Evolutionary conservation across 2,888 invertebrate genomes (phyloP).

Genomic region (Eilema caniola): DNA sequence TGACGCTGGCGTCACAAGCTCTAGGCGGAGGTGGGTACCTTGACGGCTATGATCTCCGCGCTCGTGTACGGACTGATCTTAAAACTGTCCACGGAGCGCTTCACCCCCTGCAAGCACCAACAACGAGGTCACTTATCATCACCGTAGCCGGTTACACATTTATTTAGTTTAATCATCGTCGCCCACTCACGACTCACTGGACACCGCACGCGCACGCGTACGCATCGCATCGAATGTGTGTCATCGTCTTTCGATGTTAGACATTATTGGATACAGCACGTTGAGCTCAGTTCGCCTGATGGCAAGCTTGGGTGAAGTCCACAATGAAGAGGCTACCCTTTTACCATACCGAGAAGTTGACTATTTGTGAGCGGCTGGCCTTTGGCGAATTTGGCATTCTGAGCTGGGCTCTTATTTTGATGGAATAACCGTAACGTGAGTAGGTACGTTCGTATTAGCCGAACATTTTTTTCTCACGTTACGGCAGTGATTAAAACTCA

Average conservation of each 20-base stretch:
- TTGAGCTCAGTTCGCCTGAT: too few species aligned
- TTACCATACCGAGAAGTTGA: background rate
- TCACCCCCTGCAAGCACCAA: conserved; percentile 91
- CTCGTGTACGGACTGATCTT: conserved; percentile 87
- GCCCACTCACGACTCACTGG: too few species aligned
- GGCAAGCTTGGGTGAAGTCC: background rate
- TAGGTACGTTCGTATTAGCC: too few species aligned
- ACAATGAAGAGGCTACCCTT: background rate
- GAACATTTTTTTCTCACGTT: too few species aligned
- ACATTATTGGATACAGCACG: too few species aligned
- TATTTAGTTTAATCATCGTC: too few species aligned
- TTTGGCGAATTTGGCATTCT: too few species aligned
- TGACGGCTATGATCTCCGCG: conserved; percentile 98
- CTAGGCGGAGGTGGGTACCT: conserved; percentile 88
- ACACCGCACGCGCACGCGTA: too few species aligned
- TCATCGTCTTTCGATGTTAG: too few species aligned
- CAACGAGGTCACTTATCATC: background rate
- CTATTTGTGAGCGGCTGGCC: background rate
- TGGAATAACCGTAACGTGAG: too few species aligned
- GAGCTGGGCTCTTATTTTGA: too few species aligned
- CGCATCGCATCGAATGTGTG: background rate
- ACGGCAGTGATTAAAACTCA: too few species aligned
- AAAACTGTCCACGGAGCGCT: conserved; percentile 96
- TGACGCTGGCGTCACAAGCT: conserved; percentile 24
- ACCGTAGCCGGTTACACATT: background rate